These are phyloP conservation scores for Meloidogyne exigua DNA, from an alignment of 1,140 invertebrate genomes.

Conservation along the genomic window DNA sequence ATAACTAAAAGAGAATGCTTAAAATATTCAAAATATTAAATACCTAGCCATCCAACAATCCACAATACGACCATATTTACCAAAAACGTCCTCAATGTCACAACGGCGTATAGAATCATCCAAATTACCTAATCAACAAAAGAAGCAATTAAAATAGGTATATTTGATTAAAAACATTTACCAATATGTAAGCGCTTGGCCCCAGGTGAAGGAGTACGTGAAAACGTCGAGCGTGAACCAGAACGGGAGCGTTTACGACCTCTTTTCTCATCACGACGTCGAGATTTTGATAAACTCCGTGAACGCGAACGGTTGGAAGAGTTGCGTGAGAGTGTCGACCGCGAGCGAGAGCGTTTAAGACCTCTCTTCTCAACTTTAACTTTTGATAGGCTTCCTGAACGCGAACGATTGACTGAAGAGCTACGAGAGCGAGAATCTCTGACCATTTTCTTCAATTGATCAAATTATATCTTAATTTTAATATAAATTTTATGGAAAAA, in stretches of 20 bases:
- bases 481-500: background rate
- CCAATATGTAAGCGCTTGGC: conserved; percentile 38
- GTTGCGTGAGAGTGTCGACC: background rate
- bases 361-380: too few relatives aligned
- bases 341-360: too few relatives aligned
- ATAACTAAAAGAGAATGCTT: conserved; percentile 19
- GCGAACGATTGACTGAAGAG: background rate
- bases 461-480: background rate
- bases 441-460: background rate
- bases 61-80: conserved; percentile 37
- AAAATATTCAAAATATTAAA: background rate
- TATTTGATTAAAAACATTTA: background rate
- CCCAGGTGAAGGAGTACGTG: conserved; percentile 30
- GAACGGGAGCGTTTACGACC: conserved; percentile 8
- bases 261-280: background rate
- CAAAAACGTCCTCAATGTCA: conserved; percentile 39
- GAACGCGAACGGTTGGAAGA: background rate
- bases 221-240: conserved; percentile 24
- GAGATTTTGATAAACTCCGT: background rate
- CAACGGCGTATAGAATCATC: conserved; percentile 38
- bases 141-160: background rate
- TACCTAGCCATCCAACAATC: conserved; percentile 39
- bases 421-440: conserved; percentile 1
- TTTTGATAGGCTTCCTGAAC: background rate
- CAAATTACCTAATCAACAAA: conserved; percentile 24